Percentiles rank a stretch among this genome's conserved stretches.
Conservation (phyloP, 2,888 invertebrate species). For the Galeruca laticollis region DNA sequence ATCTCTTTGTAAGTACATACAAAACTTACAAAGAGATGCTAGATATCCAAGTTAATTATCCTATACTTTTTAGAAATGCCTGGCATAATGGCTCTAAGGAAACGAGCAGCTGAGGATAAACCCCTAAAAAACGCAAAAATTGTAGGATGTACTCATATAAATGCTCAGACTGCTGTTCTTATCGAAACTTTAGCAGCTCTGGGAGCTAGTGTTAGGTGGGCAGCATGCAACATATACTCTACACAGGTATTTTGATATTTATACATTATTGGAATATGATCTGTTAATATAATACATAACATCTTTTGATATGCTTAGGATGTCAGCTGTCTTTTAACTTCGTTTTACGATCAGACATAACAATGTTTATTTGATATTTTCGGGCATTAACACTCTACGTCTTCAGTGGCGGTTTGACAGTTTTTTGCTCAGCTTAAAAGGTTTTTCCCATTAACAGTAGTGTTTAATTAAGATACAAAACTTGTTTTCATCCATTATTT, state of each 20-base stretch:
- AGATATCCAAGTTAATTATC: neutral
- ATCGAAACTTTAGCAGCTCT: constrained; percentile 90
- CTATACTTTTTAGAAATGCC: constrained; percentile 85
- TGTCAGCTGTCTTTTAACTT: too few species aligned
- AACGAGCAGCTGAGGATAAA: constrained; percentile 92
- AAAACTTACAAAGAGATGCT: too few species aligned
- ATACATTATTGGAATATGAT: neutral
- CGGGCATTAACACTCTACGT: too few species aligned
- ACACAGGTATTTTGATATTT: constrained; percentile 76
- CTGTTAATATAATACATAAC: neutral
- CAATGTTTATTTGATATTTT: too few species aligned
- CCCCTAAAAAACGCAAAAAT: constrained; percentile 94
- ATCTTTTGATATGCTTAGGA: too few species aligned
- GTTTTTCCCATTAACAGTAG: too few species aligned
- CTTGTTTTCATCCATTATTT: too few species aligned
- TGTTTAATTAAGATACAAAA: too few species aligned
- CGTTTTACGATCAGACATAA: too few species aligned
- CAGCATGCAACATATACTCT: constrained; percentile 98
- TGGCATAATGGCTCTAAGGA: constrained; percentile 94
- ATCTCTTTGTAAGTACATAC: too few species aligned
- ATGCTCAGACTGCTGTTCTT: constrained; percentile 96
- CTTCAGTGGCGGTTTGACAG: too few species aligned
- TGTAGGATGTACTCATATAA: constrained; percentile 98
- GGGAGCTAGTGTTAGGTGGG: constrained; percentile 95
- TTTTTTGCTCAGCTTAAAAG: too few species aligned